Base-by-base conservation (phyloP, 2,797 vertebrate genomes). In the Trematomus bernacchii region DNA sequence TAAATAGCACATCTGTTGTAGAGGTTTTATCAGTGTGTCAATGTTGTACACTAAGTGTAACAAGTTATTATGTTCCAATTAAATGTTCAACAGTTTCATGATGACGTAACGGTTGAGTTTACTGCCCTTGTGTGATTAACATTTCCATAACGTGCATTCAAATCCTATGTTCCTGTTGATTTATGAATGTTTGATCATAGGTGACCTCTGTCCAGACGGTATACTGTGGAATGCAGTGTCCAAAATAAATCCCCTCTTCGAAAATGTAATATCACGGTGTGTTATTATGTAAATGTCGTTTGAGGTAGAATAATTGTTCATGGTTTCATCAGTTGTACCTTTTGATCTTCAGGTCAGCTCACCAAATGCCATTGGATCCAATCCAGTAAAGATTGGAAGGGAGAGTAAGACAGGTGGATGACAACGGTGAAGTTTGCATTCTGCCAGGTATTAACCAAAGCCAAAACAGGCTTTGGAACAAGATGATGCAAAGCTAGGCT, bases 171-270 rank as follows among this genome's bases (percentile, higher is more conserved):
- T 88, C 48, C 73, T 44, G 37, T 64, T 90, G 85, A 93, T 91
- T 90, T 82, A 66, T 71, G 76, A 81, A 82, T 77, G 82, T 92
- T 86, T 87, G 80, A 85, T 91, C 86, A 85, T 85, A 84, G 79
- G 88, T 92, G 79, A 93, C 87, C 85, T 89, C 87, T 92, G 89
- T 92, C 85, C 90, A 83, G 70, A 84, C 71, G 58, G 76, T 92
- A 85, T 91, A 54, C 80, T 85, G 81, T 91, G 80, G 84, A 93
- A 90, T 87, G 87, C 89, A 82, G 83, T 85, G 86, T 94, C 77
- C 75, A 80, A 89, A 93, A 92, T 92, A 93, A 94, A 95, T 89
- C 84, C 87, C 86, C 76, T 81, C 85, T 87, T 76, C 84, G 23
- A 76, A 83, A 89, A 89, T 80, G 3, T 54, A 76, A 83, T 21